phyloP scores from a whole-genome alignment of 1,140 invertebrate genomes.

The Drosophila tani region DNA sequence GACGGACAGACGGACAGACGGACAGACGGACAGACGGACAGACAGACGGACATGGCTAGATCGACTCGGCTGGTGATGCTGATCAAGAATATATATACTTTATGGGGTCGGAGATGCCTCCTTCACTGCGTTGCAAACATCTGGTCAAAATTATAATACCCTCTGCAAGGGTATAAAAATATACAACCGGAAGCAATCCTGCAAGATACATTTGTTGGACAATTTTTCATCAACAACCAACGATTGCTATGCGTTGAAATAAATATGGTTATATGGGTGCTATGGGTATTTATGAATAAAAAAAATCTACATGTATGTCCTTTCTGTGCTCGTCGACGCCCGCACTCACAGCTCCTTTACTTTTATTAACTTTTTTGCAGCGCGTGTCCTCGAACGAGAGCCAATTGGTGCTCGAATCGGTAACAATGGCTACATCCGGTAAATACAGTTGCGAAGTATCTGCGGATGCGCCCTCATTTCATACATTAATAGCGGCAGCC shows the following conservation, averaged over 20 bases:
- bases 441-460: slow-evolving; percentile 93
- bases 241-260: slow-evolving; percentile 13
- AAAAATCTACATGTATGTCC: slow-evolving; percentile 48
- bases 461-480: slow-evolving; percentile 93
- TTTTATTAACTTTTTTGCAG: slow-evolving; percentile 79
- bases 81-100: too few species aligned
- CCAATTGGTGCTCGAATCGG: slow-evolving; percentile 87
- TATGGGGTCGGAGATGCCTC: too few species aligned
- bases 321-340: slow-evolving; percentile 18
- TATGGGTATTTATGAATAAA: slow-evolving; percentile 32
- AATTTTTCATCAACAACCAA: slow-evolving; percentile 47
- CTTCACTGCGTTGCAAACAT: too few species aligned
- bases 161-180: too few species aligned
- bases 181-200: slow-evolving; percentile 43
- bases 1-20: too few species aligned
- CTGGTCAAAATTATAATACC: too few species aligned
- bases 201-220: slow-evolving; percentile 56
- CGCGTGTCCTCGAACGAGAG: slow-evolving; percentile 87
- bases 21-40: too few species aligned
- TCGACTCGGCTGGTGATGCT: too few species aligned
- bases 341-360: slow-evolving; percentile 25
- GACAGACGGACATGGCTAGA: too few species aligned
- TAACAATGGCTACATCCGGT: slow-evolving; percentile 88
- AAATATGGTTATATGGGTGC: slow-evolving; percentile 28
- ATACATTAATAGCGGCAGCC: slow-evolving; percentile 90